Conservation (phyloP, 2,113 vertebrate genomes). For the Prionailurus bengalensis region DNA sequence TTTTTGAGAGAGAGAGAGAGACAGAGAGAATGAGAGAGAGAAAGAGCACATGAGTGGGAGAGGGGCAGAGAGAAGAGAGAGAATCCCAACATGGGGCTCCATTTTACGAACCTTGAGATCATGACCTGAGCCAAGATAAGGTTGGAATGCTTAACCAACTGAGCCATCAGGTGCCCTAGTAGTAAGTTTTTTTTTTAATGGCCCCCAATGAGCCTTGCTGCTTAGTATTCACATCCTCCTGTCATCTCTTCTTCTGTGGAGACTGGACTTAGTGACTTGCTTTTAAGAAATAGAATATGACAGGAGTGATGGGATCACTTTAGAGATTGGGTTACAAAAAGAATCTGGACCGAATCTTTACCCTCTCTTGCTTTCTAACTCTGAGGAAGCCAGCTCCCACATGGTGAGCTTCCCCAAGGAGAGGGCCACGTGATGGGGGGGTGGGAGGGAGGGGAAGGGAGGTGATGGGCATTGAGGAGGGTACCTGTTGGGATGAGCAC, state of each 20-base stretch:
- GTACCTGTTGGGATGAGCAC: too few relatives aligned
- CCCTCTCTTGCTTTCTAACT: background rate
- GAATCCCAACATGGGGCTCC: too few relatives aligned
- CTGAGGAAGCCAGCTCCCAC: background rate
- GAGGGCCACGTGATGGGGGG: background rate
- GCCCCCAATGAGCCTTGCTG: background rate
- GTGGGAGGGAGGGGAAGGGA: too few relatives aligned
- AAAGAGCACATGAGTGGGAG: too few relatives aligned
- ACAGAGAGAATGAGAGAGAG: too few relatives aligned
- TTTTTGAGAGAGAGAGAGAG: too few relatives aligned
- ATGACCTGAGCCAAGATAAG: too few relatives aligned
- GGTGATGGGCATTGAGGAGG: too few relatives aligned
- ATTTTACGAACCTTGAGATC: too few relatives aligned
- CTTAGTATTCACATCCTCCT: background rate
- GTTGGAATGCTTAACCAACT: too few relatives aligned
- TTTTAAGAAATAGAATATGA: background rate
- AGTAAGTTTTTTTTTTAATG: background rate
- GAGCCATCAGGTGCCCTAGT: too few relatives aligned
- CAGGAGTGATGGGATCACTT: background rate
- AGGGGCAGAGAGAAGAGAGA: too few relatives aligned
- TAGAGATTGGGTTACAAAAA: background rate
- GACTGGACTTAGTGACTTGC: background rate
- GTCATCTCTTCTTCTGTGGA: background rate
- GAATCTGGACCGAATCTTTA: background rate
- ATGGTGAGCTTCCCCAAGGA: background rate